Evolutionary conservation across 2,888 invertebrate genomes (phyloP), one percentile per base, ranked within the genome.

Genomic region (Heliconius charithonia): DNA sequence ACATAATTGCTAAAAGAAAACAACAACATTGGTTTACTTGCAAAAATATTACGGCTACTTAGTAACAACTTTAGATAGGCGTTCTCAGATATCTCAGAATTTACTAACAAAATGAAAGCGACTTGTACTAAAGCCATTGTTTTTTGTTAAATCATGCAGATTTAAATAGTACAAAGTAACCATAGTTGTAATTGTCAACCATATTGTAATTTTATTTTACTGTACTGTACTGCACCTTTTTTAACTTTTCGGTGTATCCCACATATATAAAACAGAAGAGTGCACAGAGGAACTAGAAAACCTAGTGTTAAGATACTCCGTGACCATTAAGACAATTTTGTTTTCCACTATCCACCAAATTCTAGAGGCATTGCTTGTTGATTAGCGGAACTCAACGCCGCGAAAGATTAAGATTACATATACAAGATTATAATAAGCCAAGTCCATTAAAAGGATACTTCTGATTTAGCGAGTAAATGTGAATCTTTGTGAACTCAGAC

Each of bases 31-130:
- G 37, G n/a, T 37, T 32, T 10, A 32, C 66, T 66, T 67, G 29
- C n/a, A 71, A n/a, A 29, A 71, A 56, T 56, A 12, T 71, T 56
- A 56, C 71, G 56, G 71, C 56, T 71, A 71, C 56, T 71, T 71
- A 12, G 1, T 71, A 56, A 29, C 4, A 22, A 29, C 29, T 71
- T 51, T 71, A 22, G 51, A 12, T 56, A 67, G 67, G 67, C 67
- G 12, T 37, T 67, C 67, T n/a, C n/a, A n/a, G 37, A 67, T 67
- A 67, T 67, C 37, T 67, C 67, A 32, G 67, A 67, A 37, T n/a
- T 67, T 37, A 67, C 67, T 32, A 3, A 67, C n/a, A 67, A 32
- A 67, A 67, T 67, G 67, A 67, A 67, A 67, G 67, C n/a, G n/a
- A n/a, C 22, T 67, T 4, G n/a, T n/a, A 59, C 59, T 67, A 37